Percentiles rank a stretch among this genome's conserved stretches.
These are phyloP conservation scores for Emydoidea blandingii DNA, from an alignment of 2,797 vertebrate species.

Conservation along the genomic window DNA sequence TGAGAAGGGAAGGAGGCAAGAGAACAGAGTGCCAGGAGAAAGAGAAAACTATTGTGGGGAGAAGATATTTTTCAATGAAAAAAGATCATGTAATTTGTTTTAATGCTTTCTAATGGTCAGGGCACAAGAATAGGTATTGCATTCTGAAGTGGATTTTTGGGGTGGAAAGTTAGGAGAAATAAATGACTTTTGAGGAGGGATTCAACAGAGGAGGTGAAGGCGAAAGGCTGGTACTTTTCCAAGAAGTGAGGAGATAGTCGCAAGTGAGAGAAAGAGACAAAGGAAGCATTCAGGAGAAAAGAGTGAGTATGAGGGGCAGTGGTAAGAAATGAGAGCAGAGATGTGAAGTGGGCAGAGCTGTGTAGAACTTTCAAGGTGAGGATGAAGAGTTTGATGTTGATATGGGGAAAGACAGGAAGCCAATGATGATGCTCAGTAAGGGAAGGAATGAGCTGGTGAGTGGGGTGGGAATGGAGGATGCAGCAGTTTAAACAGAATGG, in stretches of 20 bases:
- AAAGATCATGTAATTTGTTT: not conserved
- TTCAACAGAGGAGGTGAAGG: not conserved
- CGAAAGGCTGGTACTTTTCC: not conserved
- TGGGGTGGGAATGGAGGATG: not conserved
- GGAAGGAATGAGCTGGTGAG: not conserved
- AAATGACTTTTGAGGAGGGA: not conserved
- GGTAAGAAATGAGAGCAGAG: not conserved
- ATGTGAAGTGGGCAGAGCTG: not conserved
- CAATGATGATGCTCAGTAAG: not conserved
- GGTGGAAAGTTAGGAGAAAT: not conserved
- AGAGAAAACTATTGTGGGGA: not conserved
- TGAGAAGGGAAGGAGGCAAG: not conserved
- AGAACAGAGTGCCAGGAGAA: not conserved
- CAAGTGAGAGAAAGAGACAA: accelerated
- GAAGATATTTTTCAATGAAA: not conserved
- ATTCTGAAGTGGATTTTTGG: not conserved
- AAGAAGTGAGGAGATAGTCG: not conserved
- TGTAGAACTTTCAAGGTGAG: not conserved
- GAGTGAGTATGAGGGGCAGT: not conserved
- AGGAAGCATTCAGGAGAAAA: not conserved
- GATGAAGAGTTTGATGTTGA: not conserved
- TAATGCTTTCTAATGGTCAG: not conserved
- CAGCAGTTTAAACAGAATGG: not conserved
- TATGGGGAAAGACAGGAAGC: not conserved
- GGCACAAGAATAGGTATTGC: not conserved